Conservation (phyloP, 2,888 invertebrate genomes). For the Pyrochroa serraticornis region DNA sequence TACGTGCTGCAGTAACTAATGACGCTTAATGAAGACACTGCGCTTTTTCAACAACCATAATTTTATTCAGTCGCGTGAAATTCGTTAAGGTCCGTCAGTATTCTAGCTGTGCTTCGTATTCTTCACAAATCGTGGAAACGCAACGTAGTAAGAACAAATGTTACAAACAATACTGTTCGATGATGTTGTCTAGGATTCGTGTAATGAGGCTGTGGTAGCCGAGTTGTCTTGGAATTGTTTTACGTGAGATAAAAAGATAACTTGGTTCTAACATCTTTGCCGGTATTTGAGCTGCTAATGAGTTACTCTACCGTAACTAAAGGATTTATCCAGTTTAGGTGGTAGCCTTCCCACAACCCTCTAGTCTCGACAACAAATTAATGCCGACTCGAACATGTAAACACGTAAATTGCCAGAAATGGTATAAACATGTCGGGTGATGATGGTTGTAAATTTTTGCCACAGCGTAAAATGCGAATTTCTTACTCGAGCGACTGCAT, state of each 20-base stretch:
- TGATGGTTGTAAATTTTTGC: too few species aligned
- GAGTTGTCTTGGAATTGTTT: constrained; percentile 18
- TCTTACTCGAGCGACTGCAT: too few species aligned
- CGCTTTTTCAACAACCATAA: neutral
- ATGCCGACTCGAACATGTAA: neutral
- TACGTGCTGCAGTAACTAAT: neutral
- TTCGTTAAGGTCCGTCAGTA: neutral
- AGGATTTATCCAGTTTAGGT: constrained; percentile 8
- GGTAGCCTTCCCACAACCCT: neutral
- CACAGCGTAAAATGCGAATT: too few species aligned
- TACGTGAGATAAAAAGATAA: constrained; percentile 25
- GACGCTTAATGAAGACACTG: neutral
- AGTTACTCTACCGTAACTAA: constrained; percentile 7
- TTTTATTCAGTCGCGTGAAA: neutral
- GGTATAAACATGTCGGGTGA: too few species aligned
- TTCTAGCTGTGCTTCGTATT: neutral
- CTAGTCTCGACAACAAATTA: constrained; percentile 1
- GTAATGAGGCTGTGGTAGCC: constrained; percentile 3
- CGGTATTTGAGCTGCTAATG: constrained; percentile 19
- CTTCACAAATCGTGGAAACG: constrained; percentile 1
- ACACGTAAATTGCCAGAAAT: too few species aligned
- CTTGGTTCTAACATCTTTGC: constrained; percentile 8
- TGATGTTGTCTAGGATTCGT: neutral
- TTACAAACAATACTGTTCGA: neutral
- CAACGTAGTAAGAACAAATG: neutral